phyloP scores from a whole-genome alignment of 2,888 invertebrate species.

The Acleris emargana region DNA sequence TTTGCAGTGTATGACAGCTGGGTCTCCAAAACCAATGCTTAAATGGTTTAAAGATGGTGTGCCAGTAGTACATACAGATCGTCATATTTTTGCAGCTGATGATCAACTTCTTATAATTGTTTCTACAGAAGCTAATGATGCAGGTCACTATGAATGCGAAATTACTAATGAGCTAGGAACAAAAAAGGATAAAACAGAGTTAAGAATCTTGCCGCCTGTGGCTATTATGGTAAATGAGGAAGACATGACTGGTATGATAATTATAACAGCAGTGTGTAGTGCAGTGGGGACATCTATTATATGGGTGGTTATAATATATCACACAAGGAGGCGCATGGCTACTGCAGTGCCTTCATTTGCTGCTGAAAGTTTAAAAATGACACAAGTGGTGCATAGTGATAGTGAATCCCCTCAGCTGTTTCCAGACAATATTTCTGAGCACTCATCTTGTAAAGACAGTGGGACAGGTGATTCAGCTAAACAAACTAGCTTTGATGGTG shows the following conservation, averaged over 20 bases:
- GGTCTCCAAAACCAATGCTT: slow-evolving; percentile 91
- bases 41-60: slow-evolving; percentile 94
- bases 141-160: slow-evolving; percentile 94
- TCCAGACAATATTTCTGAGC: slow-evolving; percentile 88
- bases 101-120: slow-evolving; percentile 95
- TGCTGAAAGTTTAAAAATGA: slow-evolving; percentile 77
- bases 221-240: slow-evolving; percentile 85
- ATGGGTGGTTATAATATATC: slow-evolving; percentile 96
- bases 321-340: slow-evolving; percentile 88
- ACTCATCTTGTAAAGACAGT: slow-evolving; percentile 90
- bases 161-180: slow-evolving; percentile 93
- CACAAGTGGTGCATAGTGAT: slow-evolving; percentile 79
- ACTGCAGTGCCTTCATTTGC: slow-evolving; percentile 76
- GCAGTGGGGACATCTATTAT: slow-evolving; percentile 95
- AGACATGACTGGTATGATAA: slow-evolving; percentile 93
- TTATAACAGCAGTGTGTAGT: slow-evolving; percentile 95
- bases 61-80: slow-evolving; percentile 87
- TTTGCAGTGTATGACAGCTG: slow-evolving; percentile 93
- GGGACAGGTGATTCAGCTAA: slow-evolving; percentile 92
- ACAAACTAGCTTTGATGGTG: slow-evolving; percentile 87
- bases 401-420: slow-evolving; percentile 79
- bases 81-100: slow-evolving; percentile 94
- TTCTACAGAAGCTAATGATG: slow-evolving; percentile 89
- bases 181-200: slow-evolving; percentile 87
- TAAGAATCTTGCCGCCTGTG: slow-evolving; percentile 87